A percentile compares a stretch with the other conserved stretches of the same genome.
Evolutionary conservation across 2,113 vertebrate species (phyloP).

Genomic region (Scolopax mira): DNA sequence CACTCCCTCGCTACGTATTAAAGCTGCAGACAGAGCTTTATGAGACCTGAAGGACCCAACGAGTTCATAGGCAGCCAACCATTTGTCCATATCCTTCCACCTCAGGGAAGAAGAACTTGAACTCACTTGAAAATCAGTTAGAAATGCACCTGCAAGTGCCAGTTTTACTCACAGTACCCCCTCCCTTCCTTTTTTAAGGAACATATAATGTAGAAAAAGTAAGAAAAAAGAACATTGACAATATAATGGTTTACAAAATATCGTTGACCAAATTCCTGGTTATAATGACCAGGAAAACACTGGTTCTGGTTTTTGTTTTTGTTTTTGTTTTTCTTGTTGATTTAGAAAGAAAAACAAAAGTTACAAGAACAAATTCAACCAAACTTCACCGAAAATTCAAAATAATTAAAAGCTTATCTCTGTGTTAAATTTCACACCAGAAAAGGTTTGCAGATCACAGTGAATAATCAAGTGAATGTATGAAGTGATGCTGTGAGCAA

Average conservation of each 20-base stretch:
- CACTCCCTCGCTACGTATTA: background rate
- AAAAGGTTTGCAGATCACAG: background rate
- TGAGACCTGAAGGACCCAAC: background rate
- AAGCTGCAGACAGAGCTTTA: background rate
- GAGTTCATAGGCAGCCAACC: background rate
- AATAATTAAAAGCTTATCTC: background rate
- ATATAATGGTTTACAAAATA: too few species aligned
- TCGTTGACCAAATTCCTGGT: too few species aligned
- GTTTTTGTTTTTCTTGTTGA: background rate
- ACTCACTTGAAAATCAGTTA: background rate
- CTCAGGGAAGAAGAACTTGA: background rate
- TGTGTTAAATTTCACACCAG: background rate
- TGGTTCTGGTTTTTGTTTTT: background rate
- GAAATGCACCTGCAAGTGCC: background rate
- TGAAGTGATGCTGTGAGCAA: background rate
- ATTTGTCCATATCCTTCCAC: background rate
- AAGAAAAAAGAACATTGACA: background rate
- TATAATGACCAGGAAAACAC: background rate
- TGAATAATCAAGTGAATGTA: background rate
- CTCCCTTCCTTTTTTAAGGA: background rate
- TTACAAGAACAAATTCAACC: background rate
- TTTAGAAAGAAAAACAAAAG: background rate
- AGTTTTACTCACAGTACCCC: background rate
- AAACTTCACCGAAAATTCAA: background rate
- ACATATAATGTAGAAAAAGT: rapidly evolving